Evolutionary conservation across 2,797 vertebrate species (phyloP).

Genomic region (Hozukius guyotensis): DNA sequence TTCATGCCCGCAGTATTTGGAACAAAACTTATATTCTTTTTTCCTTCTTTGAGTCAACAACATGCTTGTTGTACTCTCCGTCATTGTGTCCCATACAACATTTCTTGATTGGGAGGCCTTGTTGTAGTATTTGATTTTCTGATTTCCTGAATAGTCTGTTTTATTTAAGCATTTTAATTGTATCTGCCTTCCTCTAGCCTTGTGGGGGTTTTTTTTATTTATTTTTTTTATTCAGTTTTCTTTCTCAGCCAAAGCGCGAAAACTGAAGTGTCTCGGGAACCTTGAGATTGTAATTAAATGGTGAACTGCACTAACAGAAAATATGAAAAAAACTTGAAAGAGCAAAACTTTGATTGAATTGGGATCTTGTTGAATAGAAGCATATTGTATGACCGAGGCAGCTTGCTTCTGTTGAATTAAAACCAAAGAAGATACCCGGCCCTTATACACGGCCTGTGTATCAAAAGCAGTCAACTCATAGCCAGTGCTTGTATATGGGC

Average conservation of each 20-base stretch:
- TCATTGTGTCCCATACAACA: constrained; percentile 25
- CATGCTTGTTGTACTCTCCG: constrained; percentile 34
- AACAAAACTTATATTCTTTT: neutral
- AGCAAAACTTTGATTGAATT: constrained; percentile 64
- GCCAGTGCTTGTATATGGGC: neutral
- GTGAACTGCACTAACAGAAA: constrained; percentile 57
- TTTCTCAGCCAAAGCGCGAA: constrained; percentile 42
- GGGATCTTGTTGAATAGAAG: constrained; percentile 46
- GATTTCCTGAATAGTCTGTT: constrained; percentile 60
- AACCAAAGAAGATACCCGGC: neutral
- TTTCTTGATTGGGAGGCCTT: constrained; percentile 41
- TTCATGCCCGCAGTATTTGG: neutral
- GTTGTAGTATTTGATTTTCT: constrained; percentile 58
- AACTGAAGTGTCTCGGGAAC: constrained; percentile 66
- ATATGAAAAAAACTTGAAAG: constrained; percentile 36
- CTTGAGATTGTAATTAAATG: constrained; percentile 78
- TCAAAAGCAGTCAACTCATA: neutral
- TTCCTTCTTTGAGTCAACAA: constrained; percentile 35
- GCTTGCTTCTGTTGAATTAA: constrained; percentile 18
- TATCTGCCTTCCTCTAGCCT: constrained; percentile 27
- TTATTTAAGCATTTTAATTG: constrained; percentile 51
- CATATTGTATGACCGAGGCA: constrained; percentile 4
- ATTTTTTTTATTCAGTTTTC: constrained; percentile 3
- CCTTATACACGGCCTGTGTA: neutral
- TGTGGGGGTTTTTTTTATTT: neutral